Conservation (phyloP, 2,888 invertebrate genomes). For the Octodonta nipae region DNA sequence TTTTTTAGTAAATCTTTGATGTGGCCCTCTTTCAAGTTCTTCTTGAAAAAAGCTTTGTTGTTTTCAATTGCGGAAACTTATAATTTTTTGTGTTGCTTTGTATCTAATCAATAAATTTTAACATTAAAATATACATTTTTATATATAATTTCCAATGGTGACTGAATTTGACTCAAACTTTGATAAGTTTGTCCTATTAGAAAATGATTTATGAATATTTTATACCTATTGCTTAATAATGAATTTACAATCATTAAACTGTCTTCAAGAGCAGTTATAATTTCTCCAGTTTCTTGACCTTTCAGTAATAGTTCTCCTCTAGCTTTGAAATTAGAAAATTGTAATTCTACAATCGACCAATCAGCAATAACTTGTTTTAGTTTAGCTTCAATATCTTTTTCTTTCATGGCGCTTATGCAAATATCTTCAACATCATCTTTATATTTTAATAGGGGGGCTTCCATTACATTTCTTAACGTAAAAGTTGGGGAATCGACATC, state of each 20-base stretch:
- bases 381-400: slow-evolving; percentile 82
- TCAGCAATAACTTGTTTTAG: slow-evolving; percentile 66
- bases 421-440: slow-evolving; percentile 88
- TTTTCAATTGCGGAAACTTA: too few species aligned
- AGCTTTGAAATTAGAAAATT: slow-evolving; percentile 62
- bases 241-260: slow-evolving; percentile 78
- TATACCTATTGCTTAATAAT: slow-evolving; percentile 65
- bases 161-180: too few species aligned
- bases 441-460: slow-evolving; percentile 65
- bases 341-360: slow-evolving; percentile 62
- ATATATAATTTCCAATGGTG: too few species aligned
- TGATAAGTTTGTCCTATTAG: too few species aligned
- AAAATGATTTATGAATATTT: too few species aligned
- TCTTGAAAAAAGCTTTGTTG: too few species aligned
- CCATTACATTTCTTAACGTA: slow-evolving; percentile 67
- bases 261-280: slow-evolving; percentile 67
- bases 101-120: too few species aligned
- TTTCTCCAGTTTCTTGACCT: slow-evolving; percentile 60
- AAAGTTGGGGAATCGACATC: slow-evolving; percentile 71
- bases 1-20: too few species aligned
- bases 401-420: slow-evolving; percentile 79
- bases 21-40: too few species aligned
- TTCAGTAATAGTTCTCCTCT: slow-evolving; percentile 71
- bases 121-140: too few species aligned
- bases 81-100: too few species aligned